phyloP scores from a whole-genome alignment of 2,113 vertebrate species.

The Apodemus sylvaticus region DNA sequence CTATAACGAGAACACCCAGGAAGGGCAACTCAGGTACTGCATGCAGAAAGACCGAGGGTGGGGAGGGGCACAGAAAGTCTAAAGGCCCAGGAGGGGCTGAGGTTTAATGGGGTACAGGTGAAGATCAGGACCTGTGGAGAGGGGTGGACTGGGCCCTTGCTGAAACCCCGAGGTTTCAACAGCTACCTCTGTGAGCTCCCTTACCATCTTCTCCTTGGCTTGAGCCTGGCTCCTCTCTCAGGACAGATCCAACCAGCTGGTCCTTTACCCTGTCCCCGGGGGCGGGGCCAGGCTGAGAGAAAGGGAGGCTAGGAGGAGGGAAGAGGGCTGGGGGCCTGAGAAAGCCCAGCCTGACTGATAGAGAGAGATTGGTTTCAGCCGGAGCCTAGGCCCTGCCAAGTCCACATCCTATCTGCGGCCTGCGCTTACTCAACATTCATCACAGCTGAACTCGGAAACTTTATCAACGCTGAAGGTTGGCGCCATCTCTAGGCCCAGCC shows the following conservation, averaged over 20 bases:
- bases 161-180: background rate
- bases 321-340: slow-evolving; percentile 81
- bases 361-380: slow-evolving; percentile 88
- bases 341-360: slow-evolving; percentile 85
- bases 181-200: background rate
- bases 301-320: slow-evolving; percentile 32
- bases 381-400: slow-evolving; percentile 89
- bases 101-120: background rate
- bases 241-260: background rate
- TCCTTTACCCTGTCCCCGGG: slow-evolving; percentile 28
- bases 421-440: slow-evolving; percentile 97
- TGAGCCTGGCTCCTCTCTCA: background rate
- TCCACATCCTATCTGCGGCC: slow-evolving; percentile 92
- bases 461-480: slow-evolving; percentile 95
- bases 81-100: background rate
- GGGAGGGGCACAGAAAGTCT: background rate
- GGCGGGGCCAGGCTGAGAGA: background rate
- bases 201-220: background rate
- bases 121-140: background rate
- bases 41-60: background rate
- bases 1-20: background rate
- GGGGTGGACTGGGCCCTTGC: background rate
- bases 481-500: slow-evolving; percentile 94
- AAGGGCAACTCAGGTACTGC: background rate
- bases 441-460: slow-evolving; percentile 96